Evolutionary conservation across 2,797 vertebrate species (phyloP), one percentile per base, ranked within the genome.

Genomic region (Phrynocephalus vlangalii): DNA sequence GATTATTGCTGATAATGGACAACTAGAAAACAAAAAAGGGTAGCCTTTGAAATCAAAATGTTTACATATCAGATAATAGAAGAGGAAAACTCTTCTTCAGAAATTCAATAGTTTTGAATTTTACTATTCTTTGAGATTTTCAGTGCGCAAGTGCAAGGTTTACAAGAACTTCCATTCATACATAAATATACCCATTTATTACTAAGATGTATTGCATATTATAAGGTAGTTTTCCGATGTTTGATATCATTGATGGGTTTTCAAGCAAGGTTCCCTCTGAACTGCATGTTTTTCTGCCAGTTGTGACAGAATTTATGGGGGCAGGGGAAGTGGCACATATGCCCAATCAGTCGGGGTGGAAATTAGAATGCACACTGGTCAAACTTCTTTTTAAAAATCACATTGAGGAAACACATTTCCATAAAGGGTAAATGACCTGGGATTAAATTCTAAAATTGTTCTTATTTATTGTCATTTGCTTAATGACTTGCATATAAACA

Each of bases 41-140:
- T 52, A 87, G 2, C 76, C 11, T 82, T 48, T 80, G 82, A 94
- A 10, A 80, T 88, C 87, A 0, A 18, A 79, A 76, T 94, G 93
- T 94, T 88, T 15, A 63, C 6, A 15, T 63, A 63, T 63, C 15
- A 18, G 60, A 18, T 63, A 63, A 63, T 63, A 56, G 71, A 84
- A 92, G 90, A 94, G 91, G 83, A 93, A 90, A 92, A 86, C n/a
- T 91, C 72, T 90, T 22, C 70, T 72, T 91, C 93, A 82, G 94
- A 95, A 92, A 67, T 79, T 91, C 81, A 89, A 90, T 93, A 90
- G 82, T 81, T 44, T 68, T 86, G 87, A 68, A 18, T 3, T 24
- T 92, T 85, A 87, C 75, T 89, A 87, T 75, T 84, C 66, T 22
- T n/a, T 79, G 86, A 78, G 11, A 68, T 72, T 24, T 87, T 87